Conservation (phyloP, 2,888 invertebrate genomes). For the Luperina testacea region DNA sequence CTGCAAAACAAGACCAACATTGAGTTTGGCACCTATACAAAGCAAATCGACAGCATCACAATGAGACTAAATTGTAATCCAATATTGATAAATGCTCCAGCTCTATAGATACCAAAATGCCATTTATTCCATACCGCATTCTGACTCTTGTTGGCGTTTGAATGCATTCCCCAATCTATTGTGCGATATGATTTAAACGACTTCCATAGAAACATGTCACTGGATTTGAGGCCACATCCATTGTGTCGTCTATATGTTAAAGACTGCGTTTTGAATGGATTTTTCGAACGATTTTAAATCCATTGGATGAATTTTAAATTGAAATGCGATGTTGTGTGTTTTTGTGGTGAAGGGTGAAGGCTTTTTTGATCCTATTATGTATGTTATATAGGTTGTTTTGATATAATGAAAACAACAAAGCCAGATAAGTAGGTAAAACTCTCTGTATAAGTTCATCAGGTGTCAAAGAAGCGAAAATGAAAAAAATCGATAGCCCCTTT, state of each 20-base stretch:
- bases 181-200: constrained; percentile 70
- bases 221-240: constrained; percentile 63
- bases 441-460: background rate
- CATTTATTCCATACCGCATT: constrained; percentile 47
- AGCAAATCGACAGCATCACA: constrained; percentile 11
- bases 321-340: constrained; percentile 28
- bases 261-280: constrained; percentile 45
- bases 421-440: background rate
- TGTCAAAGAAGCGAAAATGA: background rate
- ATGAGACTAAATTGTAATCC: constrained; percentile 41
- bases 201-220: constrained; percentile 62
- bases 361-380: constrained; percentile 5
- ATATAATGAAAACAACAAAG: background rate
- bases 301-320: constrained; percentile 56
- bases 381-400: constrained; percentile 3
- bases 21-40: background rate
- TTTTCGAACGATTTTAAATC: constrained; percentile 59
- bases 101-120: constrained; percentile 32
- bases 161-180: constrained; percentile 69
- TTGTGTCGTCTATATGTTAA: constrained; percentile 50
- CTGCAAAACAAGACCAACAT: background rate
- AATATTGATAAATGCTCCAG: constrained; percentile 44
- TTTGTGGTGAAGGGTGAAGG: constrained; percentile 7
- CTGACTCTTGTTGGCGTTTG: constrained; percentile 57
- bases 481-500: background rate